Percentiles rank a stretch among this genome's conserved stretches.
Evolutionary conservation across 2,797 vertebrate genomes (phyloP).

Genomic region (Amblyopsis hoosieri): DNA sequence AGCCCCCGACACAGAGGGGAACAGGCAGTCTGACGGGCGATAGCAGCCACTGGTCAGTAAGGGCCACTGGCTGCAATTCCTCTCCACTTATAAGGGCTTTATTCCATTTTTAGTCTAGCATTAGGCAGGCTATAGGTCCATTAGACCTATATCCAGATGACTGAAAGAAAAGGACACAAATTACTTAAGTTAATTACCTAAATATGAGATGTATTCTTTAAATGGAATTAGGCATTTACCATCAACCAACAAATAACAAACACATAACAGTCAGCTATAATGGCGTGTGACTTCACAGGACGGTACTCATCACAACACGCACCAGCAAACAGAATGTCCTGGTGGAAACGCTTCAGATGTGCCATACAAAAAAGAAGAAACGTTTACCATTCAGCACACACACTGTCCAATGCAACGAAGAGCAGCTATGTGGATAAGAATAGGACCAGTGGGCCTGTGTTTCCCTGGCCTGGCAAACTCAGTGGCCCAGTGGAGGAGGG

Average conservation of each 20-base stretch:
- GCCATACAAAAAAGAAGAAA: constrained; percentile 41
- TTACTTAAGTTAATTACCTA: neutral
- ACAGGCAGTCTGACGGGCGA: constrained; percentile 73
- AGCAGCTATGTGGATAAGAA: constrained; percentile 70
- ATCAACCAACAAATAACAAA: constrained; percentile 11
- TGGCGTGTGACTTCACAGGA: constrained; percentile 3
- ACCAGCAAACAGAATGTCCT: constrained; percentile 22
- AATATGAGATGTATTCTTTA: constrained; percentile 2
- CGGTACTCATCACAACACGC: neutral
- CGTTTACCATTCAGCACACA: constrained; percentile 44
- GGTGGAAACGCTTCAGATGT: constrained; percentile 31
- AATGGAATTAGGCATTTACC: constrained; percentile 26
- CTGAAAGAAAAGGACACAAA: constrained; percentile 7
- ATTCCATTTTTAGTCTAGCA: constrained; percentile 72
- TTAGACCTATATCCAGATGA: constrained; percentile 45
- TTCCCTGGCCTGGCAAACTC: constrained; percentile 72
- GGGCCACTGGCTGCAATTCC: constrained; percentile 68
- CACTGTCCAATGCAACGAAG: constrained; percentile 42
- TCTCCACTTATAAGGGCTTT: constrained; percentile 69
- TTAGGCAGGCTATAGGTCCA: constrained; percentile 33
- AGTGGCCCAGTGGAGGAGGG: constrained; percentile 71
- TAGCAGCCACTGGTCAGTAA: constrained; percentile 66
- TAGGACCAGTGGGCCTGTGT: constrained; percentile 70
- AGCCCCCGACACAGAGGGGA: constrained; percentile 72
- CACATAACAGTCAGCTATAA: neutral